Evolutionary conservation across 2,113 vertebrate species (phyloP), one percentile per base, ranked within the genome.

Genomic region (Zosterops borbonicus): DNA sequence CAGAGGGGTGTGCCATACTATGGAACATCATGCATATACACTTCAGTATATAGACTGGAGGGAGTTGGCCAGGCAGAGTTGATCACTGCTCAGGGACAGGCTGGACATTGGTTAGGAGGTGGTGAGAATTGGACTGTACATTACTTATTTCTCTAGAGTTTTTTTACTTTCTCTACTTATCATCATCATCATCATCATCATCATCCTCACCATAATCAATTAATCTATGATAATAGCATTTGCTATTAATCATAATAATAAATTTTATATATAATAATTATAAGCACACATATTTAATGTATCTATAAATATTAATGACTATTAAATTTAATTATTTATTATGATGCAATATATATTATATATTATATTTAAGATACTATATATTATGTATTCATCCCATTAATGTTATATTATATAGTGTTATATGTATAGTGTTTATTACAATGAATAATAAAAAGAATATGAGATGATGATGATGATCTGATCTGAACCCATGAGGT

Each of bases 51-150:
- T 41, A 22, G 58, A 58, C 22, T 31, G 31, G 8, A 42, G 27
- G 4, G 12, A 44, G 14, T 2, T 73, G 37, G 22, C 42, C 44
- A 28, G 35, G 12, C 3, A 1, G 21, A 2, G 8, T 3, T 50
- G 27, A 9, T 65, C 25, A 11, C 31, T 65, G 12, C 25, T 65
- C 22, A 28, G 37, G 12, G 22, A 23, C 22, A 42, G 17, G 6
- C 18, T 65, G 37, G 42, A 14, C 12, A 13, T 28, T 7, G 3
- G 19, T 50, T 39, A 37, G 37, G 14, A 29, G 14, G 18, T 50
- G 33, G 18, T 23, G 37, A 74, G 23, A 33, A 65, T 1, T 58
- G 10, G 19, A 28, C 18, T 16, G 27, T 37, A 3, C 12, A 42
- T 58, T 47, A 37, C 22, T 24, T 37, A 25, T 33, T 65, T 74